Evolutionary conservation across 2,888 invertebrate species (phyloP), one percentile per base, ranked within the genome.

Genomic region (Sepioteuthis lessoniana): DNA sequence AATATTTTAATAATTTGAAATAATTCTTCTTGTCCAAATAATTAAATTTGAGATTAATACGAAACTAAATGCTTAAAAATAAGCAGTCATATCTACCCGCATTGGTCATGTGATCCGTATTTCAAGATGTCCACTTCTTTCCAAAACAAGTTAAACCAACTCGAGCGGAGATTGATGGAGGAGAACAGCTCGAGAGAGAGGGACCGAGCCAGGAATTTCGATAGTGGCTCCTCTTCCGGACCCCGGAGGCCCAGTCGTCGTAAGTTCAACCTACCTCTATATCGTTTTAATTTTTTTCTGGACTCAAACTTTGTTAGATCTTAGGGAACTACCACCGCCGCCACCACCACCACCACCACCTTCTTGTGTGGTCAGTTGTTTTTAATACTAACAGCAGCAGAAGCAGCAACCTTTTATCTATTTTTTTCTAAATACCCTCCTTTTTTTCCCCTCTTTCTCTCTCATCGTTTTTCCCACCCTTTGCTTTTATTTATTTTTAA

Each of bases 101-200:
- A 31, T 93, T 93, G 94, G 93, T 95, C 95, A 95, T 95, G 95
- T 95, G 95, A 95, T 95, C 94, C 35, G n/a, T 76, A 10, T 76
- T 95, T 94, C 95, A 96, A 96, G 94, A 96, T 96, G 96, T 96
- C 96, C 76, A 96, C 96, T 93, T 98, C 97, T 98, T 98, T 98
- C 97, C 98, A 98, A 97, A 98, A 98, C 97, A 98, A 98, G 98
- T 98, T 99, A 97, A 98, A 98, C 97, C 98, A 98, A 97, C 98
- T 99, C 97, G 98, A 99, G 97, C 98, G 98, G 97, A 98, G 98
- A 96, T 98, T 99, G 96, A 98, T 98, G 97, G 98, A 98, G 97
- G 98, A 98, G 97, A 98, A 98, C 97, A 98, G 98, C 97, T 98
- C 98, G 96, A 97, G 97, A 97, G 98, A 97, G 97, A 97, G 98